Conservation (phyloP, 1,140 invertebrate species). For the Papilio machaon region DNA sequence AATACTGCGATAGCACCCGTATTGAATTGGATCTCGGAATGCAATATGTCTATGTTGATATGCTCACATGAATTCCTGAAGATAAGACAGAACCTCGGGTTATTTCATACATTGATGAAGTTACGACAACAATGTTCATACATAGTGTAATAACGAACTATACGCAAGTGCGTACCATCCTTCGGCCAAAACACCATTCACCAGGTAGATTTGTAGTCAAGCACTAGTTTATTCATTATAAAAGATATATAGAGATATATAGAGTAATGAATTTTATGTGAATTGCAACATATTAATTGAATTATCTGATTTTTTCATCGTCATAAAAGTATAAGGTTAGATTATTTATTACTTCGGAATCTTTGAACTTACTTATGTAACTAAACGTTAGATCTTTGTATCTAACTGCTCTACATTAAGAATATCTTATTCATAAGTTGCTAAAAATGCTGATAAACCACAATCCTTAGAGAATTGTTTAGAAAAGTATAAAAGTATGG, state of each 20-base stretch:
- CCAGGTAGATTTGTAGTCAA: too few relatives aligned
- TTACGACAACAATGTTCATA: neutral
- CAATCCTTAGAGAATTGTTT: neutral
- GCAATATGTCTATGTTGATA: constrained; percentile 49
- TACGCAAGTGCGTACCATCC: neutral
- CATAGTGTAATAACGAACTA: neutral
- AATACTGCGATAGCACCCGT: constrained; percentile 37
- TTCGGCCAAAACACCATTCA: too few relatives aligned
- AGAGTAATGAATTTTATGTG: too few relatives aligned
- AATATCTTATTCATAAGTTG: neutral
- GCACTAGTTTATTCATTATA: too few relatives aligned
- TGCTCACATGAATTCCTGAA: constrained; percentile 55
- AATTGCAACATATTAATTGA: too few relatives aligned
- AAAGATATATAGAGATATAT: too few relatives aligned
- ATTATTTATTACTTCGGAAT: neutral
- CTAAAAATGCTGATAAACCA: neutral
- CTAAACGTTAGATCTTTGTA: neutral
- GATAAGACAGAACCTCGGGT: constrained; percentile 29
- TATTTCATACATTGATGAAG: constrained; percentile 10
- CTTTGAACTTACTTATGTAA: neutral
- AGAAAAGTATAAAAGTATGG: neutral
- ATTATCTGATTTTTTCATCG: too few relatives aligned
- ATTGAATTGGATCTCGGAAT: constrained; percentile 45
- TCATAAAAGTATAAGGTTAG: too few relatives aligned
- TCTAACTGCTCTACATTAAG: neutral